phyloP scores from a whole-genome alignment of 2,113 vertebrate genomes.

The Oenanthe oenanthe region DNA sequence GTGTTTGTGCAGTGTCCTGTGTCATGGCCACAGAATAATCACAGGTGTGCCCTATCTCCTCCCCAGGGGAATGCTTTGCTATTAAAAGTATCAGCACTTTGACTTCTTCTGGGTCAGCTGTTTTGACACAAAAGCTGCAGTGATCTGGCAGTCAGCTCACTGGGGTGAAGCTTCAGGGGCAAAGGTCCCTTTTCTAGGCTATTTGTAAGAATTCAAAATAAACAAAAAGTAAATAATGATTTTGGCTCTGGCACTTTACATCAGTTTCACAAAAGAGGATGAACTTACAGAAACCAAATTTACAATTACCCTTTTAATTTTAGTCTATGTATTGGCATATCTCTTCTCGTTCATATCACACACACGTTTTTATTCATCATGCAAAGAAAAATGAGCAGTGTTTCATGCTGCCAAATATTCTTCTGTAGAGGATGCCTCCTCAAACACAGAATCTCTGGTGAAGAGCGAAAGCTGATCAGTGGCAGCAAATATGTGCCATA shows the following conservation, averaged over 20 bases:
- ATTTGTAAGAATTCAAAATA: not conserved
- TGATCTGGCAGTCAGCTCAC: not conserved
- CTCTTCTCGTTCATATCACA: not conserved
- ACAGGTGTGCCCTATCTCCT: not conserved
- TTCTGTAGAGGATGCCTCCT: not conserved
- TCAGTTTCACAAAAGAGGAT: not conserved
- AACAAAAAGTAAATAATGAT: not conserved
- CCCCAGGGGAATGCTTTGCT: not conserved
- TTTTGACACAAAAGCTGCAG: not conserved
- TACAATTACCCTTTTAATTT: not conserved
- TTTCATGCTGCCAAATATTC: not conserved
- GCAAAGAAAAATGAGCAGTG: not conserved
- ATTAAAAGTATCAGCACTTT: not conserved
- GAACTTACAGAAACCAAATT: conserved; percentile 26
- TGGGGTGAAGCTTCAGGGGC: not conserved
- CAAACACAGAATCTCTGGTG: not conserved
- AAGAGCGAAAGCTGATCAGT: not conserved
- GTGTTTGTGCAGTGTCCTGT: not conserved
- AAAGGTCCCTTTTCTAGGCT: not conserved
- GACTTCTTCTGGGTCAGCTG: not conserved
- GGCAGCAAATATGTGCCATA: not conserved
- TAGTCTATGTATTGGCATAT: not conserved
- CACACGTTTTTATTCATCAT: not conserved
- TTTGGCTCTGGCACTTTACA: not conserved
- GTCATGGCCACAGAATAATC: not conserved